Percentiles rank a stretch among this genome's conserved stretches.
Evolutionary conservation across 2,888 invertebrate species (phyloP).

Genomic region (Linnaemya tessellans): DNA sequence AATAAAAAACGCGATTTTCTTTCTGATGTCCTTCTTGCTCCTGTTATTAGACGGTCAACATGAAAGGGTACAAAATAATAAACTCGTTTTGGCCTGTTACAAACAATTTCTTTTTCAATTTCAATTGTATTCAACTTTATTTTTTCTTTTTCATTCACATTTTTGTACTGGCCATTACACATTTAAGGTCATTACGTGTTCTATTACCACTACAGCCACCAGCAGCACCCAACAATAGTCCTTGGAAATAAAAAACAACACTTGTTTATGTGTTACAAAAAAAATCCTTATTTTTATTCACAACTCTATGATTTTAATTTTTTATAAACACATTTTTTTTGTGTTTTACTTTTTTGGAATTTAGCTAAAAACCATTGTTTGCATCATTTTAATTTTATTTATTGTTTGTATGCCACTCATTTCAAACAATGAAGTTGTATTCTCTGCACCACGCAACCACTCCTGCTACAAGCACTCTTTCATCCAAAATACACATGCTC

Average conservation of each 20-base stretch:
- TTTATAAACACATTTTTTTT: background rate
- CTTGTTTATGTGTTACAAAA: constrained; percentile 62
- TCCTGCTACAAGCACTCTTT: constrained; percentile 58
- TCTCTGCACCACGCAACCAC: constrained; percentile 26
- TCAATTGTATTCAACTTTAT: constrained; percentile 69
- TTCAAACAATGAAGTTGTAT: constrained; percentile 65
- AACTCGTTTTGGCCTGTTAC: constrained; percentile 82
- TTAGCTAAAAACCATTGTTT: constrained; percentile 78
- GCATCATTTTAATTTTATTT: constrained; percentile 84
- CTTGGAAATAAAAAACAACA: constrained; percentile 54
- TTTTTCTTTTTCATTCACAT: constrained; percentile 38
- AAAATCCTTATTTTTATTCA: constrained; percentile 24
- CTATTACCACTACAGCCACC: constrained; percentile 74
- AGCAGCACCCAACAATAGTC: constrained; percentile 38
- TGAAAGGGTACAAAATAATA: constrained; percentile 82
- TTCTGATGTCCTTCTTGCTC: constrained; percentile 25
- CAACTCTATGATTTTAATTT: constrained; percentile 48
- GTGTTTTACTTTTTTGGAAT: constrained; percentile 30
- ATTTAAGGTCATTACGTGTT: constrained; percentile 80
- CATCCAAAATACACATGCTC: constrained; percentile 48
- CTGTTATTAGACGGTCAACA: constrained; percentile 35
- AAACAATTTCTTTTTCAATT: constrained; percentile 83
- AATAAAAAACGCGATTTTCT: constrained; percentile 80
- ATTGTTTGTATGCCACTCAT: constrained; percentile 81
- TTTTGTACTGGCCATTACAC: constrained; percentile 72